Conservation (phyloP, 2,113 vertebrate species). For the Arvicanthis niloticus region DNA sequence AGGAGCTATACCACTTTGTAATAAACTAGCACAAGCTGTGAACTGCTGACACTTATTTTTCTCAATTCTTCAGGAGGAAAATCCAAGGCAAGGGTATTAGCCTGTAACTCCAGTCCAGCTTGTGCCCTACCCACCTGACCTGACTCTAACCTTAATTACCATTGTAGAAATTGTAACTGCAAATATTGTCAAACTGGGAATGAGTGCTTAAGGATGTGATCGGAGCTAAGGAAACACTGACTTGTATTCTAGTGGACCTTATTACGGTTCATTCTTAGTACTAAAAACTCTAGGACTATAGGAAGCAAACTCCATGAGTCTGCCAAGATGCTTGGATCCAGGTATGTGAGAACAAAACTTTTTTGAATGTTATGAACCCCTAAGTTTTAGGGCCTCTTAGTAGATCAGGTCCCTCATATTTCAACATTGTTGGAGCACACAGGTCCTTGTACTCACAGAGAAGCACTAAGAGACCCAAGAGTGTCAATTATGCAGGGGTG, state of each 20-base stretch:
- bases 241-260: background rate
- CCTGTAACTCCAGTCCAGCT: background rate
- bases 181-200: background rate
- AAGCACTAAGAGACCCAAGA: background rate
- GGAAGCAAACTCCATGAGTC: conserved; percentile 6
- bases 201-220: background rate
- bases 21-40: background rate
- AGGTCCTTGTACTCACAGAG: background rate
- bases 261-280: background rate
- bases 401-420: background rate
- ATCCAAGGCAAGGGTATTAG: background rate
- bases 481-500: background rate
- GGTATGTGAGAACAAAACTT: conserved; percentile 15
- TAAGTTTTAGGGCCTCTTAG: background rate
- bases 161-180: background rate
- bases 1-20: background rate
- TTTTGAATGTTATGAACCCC: background rate
- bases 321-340: background rate
- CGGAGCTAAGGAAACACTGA: background rate
- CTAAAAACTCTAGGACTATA: background rate
- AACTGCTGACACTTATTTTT: background rate
- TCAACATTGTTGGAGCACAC: background rate
- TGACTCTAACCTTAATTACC: background rate
- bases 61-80: background rate
- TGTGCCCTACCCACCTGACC: background rate